Percentiles rank a stretch among this genome's conserved stretches.
These are phyloP conservation scores for Gryllus bimaculatus DNA, from an alignment of 1,140 invertebrate species.

Conservation along the genomic window DNA sequence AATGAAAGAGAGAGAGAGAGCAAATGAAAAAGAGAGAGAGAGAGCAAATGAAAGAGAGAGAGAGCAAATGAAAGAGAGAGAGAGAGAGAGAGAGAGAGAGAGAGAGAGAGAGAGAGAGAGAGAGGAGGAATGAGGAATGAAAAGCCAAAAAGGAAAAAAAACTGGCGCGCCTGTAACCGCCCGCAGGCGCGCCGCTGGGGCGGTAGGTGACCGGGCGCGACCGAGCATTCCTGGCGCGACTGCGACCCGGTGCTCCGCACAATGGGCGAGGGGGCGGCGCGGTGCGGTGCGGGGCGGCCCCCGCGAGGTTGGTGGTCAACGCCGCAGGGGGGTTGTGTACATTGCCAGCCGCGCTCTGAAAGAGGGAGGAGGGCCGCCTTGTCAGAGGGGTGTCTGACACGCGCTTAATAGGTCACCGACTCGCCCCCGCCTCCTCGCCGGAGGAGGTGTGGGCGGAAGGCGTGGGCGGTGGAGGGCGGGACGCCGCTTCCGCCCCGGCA, in stretches of 20 bases:
- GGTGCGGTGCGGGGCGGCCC: no score
- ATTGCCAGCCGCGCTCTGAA: not conserved
- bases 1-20: not conserved
- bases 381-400: not conserved
- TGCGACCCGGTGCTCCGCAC: not conserved
- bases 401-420: not conserved
- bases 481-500: no score
- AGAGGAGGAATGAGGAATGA: not conserved
- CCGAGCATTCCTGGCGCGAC: not conserved
- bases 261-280: not conserved
- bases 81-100: not conserved
- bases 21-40: not conserved
- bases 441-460: not conserved
- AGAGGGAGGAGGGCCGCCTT: not conserved
- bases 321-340: not conserved
- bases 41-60: not conserved
- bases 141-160: no score
- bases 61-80: not conserved
- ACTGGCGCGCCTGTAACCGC: no score
- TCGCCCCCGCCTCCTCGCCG: not conserved
- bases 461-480: no score
- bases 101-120: not conserved
- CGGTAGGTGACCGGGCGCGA: not conserved
- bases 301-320: slow-evolving; percentile 2
- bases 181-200: no score